A percentile compares a stretch with the other conserved stretches of the same genome.
These are phyloP conservation scores for Vulpes lagopus DNA, from an alignment of 2,113 vertebrate genomes.

Conservation along the genomic window DNA sequence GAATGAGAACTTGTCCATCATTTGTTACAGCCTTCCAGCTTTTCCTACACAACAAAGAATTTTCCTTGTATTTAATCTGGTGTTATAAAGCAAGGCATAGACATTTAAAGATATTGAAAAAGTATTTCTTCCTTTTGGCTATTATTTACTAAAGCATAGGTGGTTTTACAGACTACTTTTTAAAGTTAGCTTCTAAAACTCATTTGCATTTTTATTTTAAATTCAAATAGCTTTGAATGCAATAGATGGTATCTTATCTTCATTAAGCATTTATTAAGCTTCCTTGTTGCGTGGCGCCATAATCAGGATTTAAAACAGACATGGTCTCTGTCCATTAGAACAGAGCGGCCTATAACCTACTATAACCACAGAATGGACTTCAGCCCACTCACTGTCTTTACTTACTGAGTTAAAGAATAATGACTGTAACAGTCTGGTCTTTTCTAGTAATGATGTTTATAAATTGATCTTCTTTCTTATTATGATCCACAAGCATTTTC, in stretches of 20 bases:
- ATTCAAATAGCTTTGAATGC: constrained; percentile 37
- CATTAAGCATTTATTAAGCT: constrained; percentile 82
- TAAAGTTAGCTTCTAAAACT: constrained; percentile 55
- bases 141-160: constrained; percentile 79
- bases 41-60: constrained; percentile 67
- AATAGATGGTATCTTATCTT: constrained; percentile 57
- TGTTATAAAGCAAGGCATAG: constrained; percentile 69
- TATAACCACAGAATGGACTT: constrained; percentile 53
- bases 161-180: constrained; percentile 41
- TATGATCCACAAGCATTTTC: constrained; percentile 36
- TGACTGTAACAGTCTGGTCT: not conserved
- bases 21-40: constrained; percentile 70
- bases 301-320: constrained; percentile 64
- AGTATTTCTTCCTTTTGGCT: constrained; percentile 71
- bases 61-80: constrained; percentile 73
- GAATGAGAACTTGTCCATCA: constrained; percentile 82
- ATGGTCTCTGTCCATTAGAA: constrained; percentile 65
- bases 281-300: constrained; percentile 54
- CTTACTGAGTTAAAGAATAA: constrained; percentile 61
- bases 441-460: constrained; percentile 61
- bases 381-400: constrained; percentile 32
- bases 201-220: constrained; percentile 77
- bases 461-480: constrained; percentile 62
- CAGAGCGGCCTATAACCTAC: constrained; percentile 34
- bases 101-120: constrained; percentile 79